phyloP scores from a whole-genome alignment of 23 tunicate genomes.

The Oikopleura dioica region DNA sequence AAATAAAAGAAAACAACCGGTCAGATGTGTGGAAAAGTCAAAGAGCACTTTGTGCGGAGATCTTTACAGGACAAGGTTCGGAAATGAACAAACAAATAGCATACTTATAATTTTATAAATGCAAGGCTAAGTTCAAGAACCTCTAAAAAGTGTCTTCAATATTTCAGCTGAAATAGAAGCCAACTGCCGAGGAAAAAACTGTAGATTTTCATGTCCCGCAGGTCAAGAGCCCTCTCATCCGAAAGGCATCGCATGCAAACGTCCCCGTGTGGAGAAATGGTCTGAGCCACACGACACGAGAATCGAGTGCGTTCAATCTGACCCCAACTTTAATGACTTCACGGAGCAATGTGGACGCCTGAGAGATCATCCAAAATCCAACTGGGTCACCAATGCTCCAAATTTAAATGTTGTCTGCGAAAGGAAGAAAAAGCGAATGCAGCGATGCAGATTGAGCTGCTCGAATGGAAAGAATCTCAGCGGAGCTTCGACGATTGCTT shows the following conservation, averaged over 20 bases:
- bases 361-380: not conserved
- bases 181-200: not conserved
- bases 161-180: not conserved
- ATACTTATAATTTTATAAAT: not conserved
- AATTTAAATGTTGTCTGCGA: not conserved
- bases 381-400: not conserved
- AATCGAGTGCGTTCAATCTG: not conserved
- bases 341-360: not conserved
- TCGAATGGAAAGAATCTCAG: not conserved
- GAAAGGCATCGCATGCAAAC: not conserved
- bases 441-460: not conserved
- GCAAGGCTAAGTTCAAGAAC: not conserved
- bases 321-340: not conserved
- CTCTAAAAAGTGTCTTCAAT: not conserved
- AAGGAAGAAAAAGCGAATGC: not conserved
- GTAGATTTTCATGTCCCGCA: not conserved
- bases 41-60: not conserved
- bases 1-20: not conserved
- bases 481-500: not conserved
- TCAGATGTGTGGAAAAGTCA: not conserved
- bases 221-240: not conserved
- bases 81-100: not conserved
- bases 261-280: not conserved
- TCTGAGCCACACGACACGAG: not conserved
- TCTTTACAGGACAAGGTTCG: not conserved